phyloP scores from a whole-genome alignment of 2,888 invertebrate species.

The Thalpophila matura region DNA sequence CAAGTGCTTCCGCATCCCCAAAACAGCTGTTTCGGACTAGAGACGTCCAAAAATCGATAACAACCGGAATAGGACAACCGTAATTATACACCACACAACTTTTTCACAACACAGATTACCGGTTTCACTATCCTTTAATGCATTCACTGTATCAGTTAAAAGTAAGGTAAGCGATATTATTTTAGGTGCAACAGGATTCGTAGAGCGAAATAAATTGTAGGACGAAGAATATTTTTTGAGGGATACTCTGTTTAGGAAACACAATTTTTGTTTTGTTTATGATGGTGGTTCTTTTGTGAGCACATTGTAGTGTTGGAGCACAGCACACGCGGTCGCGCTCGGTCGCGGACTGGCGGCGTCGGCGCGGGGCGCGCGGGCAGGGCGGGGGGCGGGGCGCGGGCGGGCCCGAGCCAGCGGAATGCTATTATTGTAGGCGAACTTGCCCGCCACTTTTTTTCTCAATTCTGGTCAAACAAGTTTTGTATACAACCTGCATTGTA shows the following conservation, averaged over 20 bases:
- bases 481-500: constrained; percentile 90
- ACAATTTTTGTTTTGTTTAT: constrained; percentile 75
- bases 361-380: constrained; percentile 71
- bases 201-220: constrained; percentile 16
- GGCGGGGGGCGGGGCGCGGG: constrained; percentile 82
- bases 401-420: constrained; percentile 81
- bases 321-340: constrained; percentile 82
- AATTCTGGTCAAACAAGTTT: constrained; percentile 91
- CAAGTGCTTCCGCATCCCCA: constrained; percentile 76
- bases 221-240: constrained; percentile 58
- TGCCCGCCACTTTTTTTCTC: constrained; percentile 89
- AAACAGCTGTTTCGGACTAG: constrained; percentile 86
- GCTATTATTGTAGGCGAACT: constrained; percentile 91
- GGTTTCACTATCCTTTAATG: constrained; percentile 75
- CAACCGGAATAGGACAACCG: constrained; percentile 74
- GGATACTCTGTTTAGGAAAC: constrained; percentile 54
- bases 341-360: constrained; percentile 79
- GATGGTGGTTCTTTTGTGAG: constrained; percentile 68
- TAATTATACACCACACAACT: constrained; percentile 76
- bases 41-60: constrained; percentile 85
- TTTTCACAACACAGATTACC: constrained; percentile 79
- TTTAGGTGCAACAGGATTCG: constrained; percentile 40
- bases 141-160: constrained; percentile 66
- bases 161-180: constrained; percentile 51
- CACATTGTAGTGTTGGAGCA: constrained; percentile 66